A percentile compares a stretch with the other conserved stretches of the same genome.
These are phyloP conservation scores for Lagenorhynchus albirostris DNA, from an alignment of 2,113 vertebrate genomes.

Conservation along the genomic window DNA sequence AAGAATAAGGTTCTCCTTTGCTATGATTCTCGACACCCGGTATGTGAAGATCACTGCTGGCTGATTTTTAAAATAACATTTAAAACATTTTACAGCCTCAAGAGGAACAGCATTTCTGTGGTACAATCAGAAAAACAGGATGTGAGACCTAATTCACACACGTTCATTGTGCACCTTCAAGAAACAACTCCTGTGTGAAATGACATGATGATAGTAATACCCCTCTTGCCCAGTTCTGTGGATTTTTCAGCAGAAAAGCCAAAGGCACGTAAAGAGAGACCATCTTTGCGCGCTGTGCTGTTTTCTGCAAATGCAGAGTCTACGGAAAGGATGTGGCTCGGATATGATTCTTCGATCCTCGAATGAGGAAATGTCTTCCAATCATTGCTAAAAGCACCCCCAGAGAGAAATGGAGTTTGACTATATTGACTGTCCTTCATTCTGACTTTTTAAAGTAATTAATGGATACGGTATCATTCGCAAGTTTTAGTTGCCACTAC, in stretches of 20 bases:
- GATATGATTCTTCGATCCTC: background rate
- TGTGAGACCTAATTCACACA: background rate
- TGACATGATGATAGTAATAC: accelerated
- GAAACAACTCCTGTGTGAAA: no score
- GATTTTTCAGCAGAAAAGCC: background rate
- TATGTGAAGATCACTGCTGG: accelerated
- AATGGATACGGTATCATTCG: background rate
- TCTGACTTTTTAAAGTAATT: background rate
- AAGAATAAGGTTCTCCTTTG: background rate
- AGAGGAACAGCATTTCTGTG: no score
- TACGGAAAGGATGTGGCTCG: accelerated
- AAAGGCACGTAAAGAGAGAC: background rate
- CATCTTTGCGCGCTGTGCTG: accelerated
- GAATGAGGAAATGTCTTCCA: accelerated
- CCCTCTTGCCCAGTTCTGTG: background rate
- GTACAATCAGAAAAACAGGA: background rate
- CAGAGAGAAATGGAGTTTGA: background rate
- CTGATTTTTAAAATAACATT: no score
- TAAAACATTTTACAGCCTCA: background rate
- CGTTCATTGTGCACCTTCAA: accelerated
- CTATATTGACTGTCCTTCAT: background rate
- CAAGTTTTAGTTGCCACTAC: accelerated
- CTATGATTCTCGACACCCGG: background rate
- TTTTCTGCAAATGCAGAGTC: background rate
- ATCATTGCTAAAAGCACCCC: background rate